phyloP scores from a whole-genome alignment of 2,888 invertebrate species.

The Oscheius sp. region DNA sequence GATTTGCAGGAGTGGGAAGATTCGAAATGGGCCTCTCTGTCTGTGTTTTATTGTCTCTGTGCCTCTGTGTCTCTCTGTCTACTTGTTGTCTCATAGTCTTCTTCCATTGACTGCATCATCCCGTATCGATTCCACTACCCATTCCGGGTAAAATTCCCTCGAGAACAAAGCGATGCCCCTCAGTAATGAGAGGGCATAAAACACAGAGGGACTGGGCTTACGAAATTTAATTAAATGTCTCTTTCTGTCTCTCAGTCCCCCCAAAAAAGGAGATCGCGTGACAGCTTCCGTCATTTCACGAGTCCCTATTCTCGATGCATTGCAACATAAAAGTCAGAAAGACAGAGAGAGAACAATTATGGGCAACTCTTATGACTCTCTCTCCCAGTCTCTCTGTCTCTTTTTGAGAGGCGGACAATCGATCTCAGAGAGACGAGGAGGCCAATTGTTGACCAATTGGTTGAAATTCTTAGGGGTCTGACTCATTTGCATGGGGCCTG shows the following conservation, averaged over 20 bases:
- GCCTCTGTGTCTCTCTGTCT: too few relatives aligned
- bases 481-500: neutral
- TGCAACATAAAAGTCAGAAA: slow-evolving; percentile 24
- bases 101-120: neutral
- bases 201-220: neutral
- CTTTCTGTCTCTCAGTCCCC: neutral
- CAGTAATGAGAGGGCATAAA: slow-evolving; percentile 20
- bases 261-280: slow-evolving; percentile 10
- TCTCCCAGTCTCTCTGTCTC: too few relatives aligned
- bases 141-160: slow-evolving; percentile 12
- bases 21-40: too few relatives aligned
- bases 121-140: neutral
- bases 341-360: slow-evolving; percentile 10
- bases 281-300: neutral
- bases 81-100: neutral
- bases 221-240: slow-evolving; percentile 25
- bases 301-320: slow-evolving; percentile 17
- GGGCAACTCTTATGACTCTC: slow-evolving; percentile 1
- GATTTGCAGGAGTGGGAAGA: too few relatives aligned
- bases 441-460: too few relatives aligned
- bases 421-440: too few relatives aligned
- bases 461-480: too few relatives aligned
- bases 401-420: too few relatives aligned
- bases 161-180: slow-evolving; percentile 26
- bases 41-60: too few relatives aligned